Percentiles rank a stretch among this genome's conserved stretches.
Conservation (phyloP, 2,797 vertebrate genomes). For the Cuculus canorus region DNA sequence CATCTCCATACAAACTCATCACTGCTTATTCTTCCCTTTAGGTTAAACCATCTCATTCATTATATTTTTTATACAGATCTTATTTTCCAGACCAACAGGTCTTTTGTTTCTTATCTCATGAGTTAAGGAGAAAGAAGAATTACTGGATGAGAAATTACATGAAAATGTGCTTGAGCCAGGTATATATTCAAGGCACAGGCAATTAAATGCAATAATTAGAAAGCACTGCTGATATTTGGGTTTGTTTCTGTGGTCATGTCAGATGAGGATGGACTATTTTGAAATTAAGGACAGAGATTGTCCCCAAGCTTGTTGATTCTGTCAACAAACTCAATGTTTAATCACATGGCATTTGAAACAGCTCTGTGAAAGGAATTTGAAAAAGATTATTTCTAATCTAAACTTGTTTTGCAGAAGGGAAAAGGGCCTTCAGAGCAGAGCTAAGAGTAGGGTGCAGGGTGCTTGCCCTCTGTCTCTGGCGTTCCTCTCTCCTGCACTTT, state of each 20-base stretch:
- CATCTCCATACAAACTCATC: background rate
- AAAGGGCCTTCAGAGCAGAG: background rate
- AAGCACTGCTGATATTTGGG: background rate
- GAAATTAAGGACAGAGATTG: background rate
- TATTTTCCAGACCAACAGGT: background rate
- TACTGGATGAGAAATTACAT: background rate
- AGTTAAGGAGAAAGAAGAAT: background rate
- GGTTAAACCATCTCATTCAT: background rate
- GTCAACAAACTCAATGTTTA: background rate
- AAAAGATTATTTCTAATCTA: background rate
- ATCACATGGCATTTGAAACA: fast-evolving
- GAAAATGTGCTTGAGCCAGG: background rate
- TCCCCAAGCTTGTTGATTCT: background rate
- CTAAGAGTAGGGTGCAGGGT: background rate
- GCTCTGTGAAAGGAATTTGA: background rate
- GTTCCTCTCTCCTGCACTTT: background rate
- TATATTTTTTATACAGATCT: background rate
- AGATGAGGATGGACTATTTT: background rate
- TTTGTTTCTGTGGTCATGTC: background rate
- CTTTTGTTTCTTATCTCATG: background rate
- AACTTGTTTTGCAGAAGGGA: background rate
- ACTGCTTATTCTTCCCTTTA: background rate
- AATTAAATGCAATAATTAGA: background rate
- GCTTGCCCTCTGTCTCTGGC: background rate
- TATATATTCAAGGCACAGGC: background rate